phyloP scores from a whole-genome alignment of 2,797 vertebrate species.

The Loris lydekkerianus region DNA sequence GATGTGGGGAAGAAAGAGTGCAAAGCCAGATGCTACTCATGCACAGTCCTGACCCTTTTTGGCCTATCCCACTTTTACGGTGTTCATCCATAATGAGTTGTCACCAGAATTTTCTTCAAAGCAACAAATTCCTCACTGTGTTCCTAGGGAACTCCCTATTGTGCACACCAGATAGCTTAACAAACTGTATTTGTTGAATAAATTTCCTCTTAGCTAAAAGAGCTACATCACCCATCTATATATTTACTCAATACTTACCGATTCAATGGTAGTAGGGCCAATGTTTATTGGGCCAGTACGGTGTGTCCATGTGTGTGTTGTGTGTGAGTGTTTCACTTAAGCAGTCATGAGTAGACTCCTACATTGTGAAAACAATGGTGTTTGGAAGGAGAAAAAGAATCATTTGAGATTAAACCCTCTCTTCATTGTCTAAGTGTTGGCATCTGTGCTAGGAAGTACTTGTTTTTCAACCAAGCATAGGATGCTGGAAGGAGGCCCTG shows the following conservation, averaged over 20 bases:
- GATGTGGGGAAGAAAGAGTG: neutral
- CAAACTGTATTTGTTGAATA: conserved; percentile 2
- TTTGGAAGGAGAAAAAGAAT: neutral
- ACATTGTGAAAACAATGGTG: neutral
- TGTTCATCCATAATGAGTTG: neutral
- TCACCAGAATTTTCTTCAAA: neutral
- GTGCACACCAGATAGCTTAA: neutral
- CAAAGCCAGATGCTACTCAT: no score
- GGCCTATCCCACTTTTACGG: neutral
- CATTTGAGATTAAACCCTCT: conserved; percentile 24
- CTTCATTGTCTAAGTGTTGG: neutral
- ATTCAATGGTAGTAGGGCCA: neutral
- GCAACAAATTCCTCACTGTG: neutral
- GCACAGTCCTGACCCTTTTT: neutral
- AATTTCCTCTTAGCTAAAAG: conserved; percentile 1
- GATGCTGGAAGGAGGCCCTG: conserved; percentile 6
- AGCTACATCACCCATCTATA: neutral
- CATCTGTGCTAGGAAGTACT: neutral
- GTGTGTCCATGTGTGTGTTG: neutral
- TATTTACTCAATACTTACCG: conserved; percentile 16
- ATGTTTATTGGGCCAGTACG: neutral
- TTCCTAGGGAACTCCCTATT: neutral
- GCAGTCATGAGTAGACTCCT: neutral
- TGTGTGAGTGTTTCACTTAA: neutral
- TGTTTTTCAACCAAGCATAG: conserved; percentile 42